phyloP scores from a whole-genome alignment of 2,113 vertebrate species.

The Choloepus hoffmanni region DNA sequence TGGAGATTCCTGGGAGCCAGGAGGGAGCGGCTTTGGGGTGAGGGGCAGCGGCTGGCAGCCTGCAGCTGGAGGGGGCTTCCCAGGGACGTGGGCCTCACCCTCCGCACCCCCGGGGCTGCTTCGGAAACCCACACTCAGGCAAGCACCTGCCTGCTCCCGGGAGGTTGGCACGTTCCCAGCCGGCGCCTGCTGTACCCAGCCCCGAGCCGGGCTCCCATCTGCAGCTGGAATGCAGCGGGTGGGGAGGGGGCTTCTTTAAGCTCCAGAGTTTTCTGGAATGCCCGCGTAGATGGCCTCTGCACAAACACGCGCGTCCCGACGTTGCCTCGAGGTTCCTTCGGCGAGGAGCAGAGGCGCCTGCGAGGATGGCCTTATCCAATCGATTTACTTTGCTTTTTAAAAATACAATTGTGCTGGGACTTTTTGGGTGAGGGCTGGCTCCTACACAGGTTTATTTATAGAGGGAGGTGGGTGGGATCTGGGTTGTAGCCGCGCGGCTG shows the following conservation, averaged over 20 bases:
- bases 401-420: slow-evolving; percentile 71
- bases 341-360: not conserved
- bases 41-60: rapidly evolving
- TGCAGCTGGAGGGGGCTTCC: not conserved
- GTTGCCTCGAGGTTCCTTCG: rapidly evolving
- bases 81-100: not conserved
- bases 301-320: rapidly evolving
- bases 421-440: slow-evolving; percentile 80
- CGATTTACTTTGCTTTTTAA: slow-evolving; percentile 47
- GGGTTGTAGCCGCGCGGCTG: slow-evolving; percentile 54
- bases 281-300: rapidly evolving
- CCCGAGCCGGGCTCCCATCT: rapidly evolving
- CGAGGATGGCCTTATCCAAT: not conserved
- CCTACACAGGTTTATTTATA: slow-evolving; percentile 86
- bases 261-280: not conserved
- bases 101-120: not conserved
- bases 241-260: not conserved
- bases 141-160: not conserved
- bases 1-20: not conserved
- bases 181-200: rapidly evolving
- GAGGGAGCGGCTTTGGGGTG: not conserved
- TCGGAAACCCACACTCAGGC: not conserved
- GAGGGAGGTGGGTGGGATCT: slow-evolving; percentile 81
- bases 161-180: not conserved
- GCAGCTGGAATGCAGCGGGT: too few species aligned